phyloP scores from a whole-genome alignment of 2,113 vertebrate genomes.

The Daboia siamensis region DNA sequence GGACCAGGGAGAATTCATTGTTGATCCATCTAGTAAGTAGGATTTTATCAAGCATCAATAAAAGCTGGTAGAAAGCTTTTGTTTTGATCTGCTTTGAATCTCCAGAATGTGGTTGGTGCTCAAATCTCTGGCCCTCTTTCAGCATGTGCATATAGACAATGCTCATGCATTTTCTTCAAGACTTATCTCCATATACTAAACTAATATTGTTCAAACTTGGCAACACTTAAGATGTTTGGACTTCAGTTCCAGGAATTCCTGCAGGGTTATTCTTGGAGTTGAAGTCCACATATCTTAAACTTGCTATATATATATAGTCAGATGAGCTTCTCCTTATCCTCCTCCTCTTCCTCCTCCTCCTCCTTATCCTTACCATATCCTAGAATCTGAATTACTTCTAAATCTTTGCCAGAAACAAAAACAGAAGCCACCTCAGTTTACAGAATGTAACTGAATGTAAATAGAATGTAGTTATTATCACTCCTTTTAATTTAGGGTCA shows the following conservation, averaged over 20 bases:
- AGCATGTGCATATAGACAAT: neutral
- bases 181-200: neutral
- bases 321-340: neutral
- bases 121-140: slow-evolving; percentile 27
- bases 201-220: neutral
- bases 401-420: neutral
- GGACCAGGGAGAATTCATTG: neutral
- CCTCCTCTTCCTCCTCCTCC: no score
- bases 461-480: neutral
- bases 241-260: neutral
- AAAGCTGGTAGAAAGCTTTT: neutral
- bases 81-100: neutral
- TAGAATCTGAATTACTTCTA: neutral
- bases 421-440: neutral
- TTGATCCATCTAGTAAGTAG: neutral
- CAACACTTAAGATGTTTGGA: neutral
- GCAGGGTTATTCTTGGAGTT: neutral
- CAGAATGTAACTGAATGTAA: neutral
- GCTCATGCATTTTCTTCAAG: neutral
- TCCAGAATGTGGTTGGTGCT: neutral
- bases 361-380: neutral
- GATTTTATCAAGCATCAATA: neutral
- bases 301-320: no score
- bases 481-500: neutral
- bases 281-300: neutral